Evolutionary conservation across 2,113 vertebrate species (phyloP).

Genomic region (Hippoglossus stenolepis): DNA sequence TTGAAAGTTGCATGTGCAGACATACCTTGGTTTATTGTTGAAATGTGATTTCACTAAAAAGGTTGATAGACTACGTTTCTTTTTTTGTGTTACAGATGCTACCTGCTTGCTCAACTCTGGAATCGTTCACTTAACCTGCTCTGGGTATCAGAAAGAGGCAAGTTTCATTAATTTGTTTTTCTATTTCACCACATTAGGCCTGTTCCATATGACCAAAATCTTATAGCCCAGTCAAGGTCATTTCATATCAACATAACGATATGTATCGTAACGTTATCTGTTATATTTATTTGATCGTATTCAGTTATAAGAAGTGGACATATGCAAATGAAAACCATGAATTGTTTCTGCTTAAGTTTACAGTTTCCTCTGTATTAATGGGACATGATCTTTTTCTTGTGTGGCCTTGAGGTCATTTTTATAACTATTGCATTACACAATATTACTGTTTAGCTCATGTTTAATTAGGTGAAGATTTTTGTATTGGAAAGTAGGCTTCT

Average conservation of each 20-base stretch:
- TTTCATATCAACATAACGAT: no score
- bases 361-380: not conserved
- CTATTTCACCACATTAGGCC: no score
- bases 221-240: no score
- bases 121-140: slow-evolving; percentile 91
- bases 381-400: not conserved
- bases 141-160: slow-evolving; percentile 96
- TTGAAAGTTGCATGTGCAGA: no score
- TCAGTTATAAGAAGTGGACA: no score
- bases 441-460: not conserved
- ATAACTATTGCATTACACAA: not conserved
- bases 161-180: slow-evolving; percentile 21
- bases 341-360: no score
- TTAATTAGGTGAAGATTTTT: not conserved
- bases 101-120: slow-evolving; percentile 92
- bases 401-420: not conserved
- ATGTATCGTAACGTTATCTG: no score
- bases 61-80: not conserved
- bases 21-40: no score
- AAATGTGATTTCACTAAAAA: not conserved
- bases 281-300: no score
- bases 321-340: no score
- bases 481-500: not conserved
- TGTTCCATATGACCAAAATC: no score
- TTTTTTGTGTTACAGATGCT: slow-evolving; percentile 83